Conservation (phyloP, 2,888 invertebrate genomes). For the Congeria kusceri region DNA sequence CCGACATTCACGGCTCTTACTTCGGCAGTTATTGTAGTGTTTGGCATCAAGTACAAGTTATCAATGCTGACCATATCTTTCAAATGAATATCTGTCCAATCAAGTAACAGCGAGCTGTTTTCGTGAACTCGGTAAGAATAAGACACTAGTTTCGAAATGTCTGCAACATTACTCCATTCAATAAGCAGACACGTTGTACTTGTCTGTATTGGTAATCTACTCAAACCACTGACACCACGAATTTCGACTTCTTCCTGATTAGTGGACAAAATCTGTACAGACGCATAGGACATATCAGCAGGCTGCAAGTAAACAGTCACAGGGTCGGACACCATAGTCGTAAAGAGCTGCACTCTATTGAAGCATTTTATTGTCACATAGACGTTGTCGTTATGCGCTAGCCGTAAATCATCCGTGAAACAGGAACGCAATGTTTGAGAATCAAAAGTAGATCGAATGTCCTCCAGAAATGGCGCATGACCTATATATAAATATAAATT, state of each 20-base stretch:
- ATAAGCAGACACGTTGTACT: slow-evolving; percentile 6
- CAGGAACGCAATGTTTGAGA: not conserved
- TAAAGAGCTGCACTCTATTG: slow-evolving; percentile 24
- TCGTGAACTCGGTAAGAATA: slow-evolving; percentile 31
- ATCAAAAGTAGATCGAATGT: not conserved
- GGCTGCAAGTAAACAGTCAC: slow-evolving; percentile 2
- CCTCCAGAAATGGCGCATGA: not conserved
- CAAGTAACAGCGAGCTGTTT: not conserved
- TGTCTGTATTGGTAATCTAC: not conserved
- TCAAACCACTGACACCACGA: not conserved
- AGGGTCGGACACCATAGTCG: not conserved
- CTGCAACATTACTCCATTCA: slow-evolving; percentile 33
- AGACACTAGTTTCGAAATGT: slow-evolving; percentile 7
- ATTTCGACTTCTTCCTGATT: not conserved
- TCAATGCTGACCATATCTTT: not conserved
- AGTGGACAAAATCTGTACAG: not conserved
- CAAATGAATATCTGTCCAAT: slow-evolving; percentile 14
- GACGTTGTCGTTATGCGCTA: slow-evolving; percentile 16
- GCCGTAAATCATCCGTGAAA: not conserved
- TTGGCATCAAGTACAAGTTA: not conserved
- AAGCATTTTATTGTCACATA: slow-evolving; percentile 36
- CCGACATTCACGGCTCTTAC: slow-evolving; percentile 34
- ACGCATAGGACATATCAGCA: slow-evolving; percentile 12
- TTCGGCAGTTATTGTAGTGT: slow-evolving; percentile 12
- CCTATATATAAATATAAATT: slow-evolving; percentile 18